phyloP scores from a whole-genome alignment of 2,888 invertebrate genomes.

The Clusia tigrina region DNA sequence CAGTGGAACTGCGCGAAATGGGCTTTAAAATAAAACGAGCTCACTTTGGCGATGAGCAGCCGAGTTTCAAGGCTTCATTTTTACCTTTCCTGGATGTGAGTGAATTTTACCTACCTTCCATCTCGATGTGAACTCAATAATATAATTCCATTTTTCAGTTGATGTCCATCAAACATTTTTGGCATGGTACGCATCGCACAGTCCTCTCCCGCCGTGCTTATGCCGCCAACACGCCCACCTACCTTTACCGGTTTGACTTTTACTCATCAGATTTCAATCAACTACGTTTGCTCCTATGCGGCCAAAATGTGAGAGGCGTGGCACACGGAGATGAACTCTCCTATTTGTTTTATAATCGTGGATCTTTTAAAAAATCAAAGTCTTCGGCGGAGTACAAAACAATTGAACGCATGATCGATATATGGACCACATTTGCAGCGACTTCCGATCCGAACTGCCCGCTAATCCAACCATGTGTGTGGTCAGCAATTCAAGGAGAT shows the following conservation, averaged over 20 bases:
- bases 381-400: conserved; percentile 54
- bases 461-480: conserved; percentile 37
- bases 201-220: conserved; percentile 43
- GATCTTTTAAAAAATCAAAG: conserved; percentile 49
- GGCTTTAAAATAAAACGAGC: conserved; percentile 37
- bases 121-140: background rate
- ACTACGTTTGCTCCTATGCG: conserved; percentile 54
- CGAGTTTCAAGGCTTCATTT: conserved; percentile 38
- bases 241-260: conserved; percentile 60
- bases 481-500: conserved; percentile 34
- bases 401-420: conserved; percentile 58
- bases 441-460: conserved; percentile 49
- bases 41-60: conserved; percentile 44
- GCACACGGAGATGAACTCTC: conserved; percentile 62
- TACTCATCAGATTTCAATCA: conserved; percentile 61
- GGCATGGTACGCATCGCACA: conserved; percentile 57
- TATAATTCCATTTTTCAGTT: conserved; percentile 14
- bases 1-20: conserved; percentile 38
- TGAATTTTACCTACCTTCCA: background rate
- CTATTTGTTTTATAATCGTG: conserved; percentile 59
- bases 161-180: conserved; percentile 51
- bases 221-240: conserved; percentile 47
- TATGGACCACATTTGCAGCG: conserved; percentile 55
- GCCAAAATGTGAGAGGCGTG: conserved; percentile 50
- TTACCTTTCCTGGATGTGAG: conserved; percentile 25